Conservation (phyloP, 1,140 invertebrate genomes). For the Meloidogyne exigua region DNA sequence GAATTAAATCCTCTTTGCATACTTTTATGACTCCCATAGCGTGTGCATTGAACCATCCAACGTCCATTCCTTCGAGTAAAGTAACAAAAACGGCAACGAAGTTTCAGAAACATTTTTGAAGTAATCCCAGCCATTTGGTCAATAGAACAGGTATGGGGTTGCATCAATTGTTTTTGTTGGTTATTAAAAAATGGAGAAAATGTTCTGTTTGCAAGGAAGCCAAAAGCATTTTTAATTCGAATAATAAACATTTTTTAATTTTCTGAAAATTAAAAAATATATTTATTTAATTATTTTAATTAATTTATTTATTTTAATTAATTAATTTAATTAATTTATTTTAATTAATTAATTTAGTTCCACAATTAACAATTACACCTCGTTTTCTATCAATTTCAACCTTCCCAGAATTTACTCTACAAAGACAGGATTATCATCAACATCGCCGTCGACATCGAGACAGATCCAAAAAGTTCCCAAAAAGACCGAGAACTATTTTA, state of each 20-base stretch:
- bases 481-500: constrained; percentile 43
- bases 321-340: constrained; percentile 11
- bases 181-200: constrained; percentile 7
- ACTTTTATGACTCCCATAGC: neutral
- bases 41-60: constrained; percentile 26
- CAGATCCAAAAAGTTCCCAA: constrained; percentile 35
- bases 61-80: constrained; percentile 25
- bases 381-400: constrained; percentile 22
- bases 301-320: constrained; percentile 6
- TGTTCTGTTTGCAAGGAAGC: constrained; percentile 1
- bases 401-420: constrained; percentile 20
- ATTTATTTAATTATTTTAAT: constrained; percentile 9
- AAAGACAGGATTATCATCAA: constrained; percentile 17
- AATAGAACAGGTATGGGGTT: neutral
- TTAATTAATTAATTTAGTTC: neutral
- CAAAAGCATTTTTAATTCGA: neutral
- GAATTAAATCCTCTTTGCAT: constrained; percentile 13
- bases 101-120: constrained; percentile 9
- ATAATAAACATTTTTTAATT: neutral
- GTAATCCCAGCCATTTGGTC: constrained; percentile 4
- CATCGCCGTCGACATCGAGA: neutral
- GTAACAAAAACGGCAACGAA: constrained; percentile 22
- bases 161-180: neutral
- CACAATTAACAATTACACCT: neutral
- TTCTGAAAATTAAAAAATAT: neutral